Evolutionary conservation across 2,888 invertebrate genomes (phyloP).

Genomic region (Eupithecia inturbata): DNA sequence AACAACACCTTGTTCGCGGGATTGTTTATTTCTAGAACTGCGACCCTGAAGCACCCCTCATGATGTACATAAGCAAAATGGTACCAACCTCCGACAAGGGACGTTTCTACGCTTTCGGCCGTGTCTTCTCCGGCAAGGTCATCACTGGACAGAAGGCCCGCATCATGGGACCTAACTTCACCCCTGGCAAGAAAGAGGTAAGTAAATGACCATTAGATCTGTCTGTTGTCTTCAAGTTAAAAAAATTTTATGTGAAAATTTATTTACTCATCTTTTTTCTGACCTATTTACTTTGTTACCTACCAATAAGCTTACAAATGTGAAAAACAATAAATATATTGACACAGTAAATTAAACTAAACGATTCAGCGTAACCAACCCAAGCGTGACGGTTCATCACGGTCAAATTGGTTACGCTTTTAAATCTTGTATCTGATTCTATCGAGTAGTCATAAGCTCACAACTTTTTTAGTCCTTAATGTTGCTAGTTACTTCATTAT

Average conservation of each 20-base stretch:
- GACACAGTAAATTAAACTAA: neutral
- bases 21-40: constrained; percentile 86
- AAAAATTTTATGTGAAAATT: neutral
- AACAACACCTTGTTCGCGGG: no score
- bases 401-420: neutral
- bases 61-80: constrained; percentile 99
- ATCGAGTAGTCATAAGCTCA: neutral
- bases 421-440: neutral
- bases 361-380: neutral
- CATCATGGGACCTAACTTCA: constrained; percentile 99
- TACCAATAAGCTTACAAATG: neutral
- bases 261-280: neutral
- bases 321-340: neutral
- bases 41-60: constrained; percentile 98
- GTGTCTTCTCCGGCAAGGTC: constrained; percentile 99
- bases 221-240: neutral
- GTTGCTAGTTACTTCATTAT: constrained; percentile 26
- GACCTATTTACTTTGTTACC: neutral
- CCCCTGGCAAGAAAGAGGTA: constrained; percentile 97
- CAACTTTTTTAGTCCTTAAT: constrained; percentile 16
- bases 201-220: neutral
- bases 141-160: constrained; percentile 96
- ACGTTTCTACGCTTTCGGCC: constrained; percentile 99
- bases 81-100: constrained; percentile 99
- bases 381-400: neutral